Percentiles rank a stretch among this genome's conserved stretches.
Conservation (phyloP, 2,797 vertebrate genomes). For the Sciurus carolinensis region DNA sequence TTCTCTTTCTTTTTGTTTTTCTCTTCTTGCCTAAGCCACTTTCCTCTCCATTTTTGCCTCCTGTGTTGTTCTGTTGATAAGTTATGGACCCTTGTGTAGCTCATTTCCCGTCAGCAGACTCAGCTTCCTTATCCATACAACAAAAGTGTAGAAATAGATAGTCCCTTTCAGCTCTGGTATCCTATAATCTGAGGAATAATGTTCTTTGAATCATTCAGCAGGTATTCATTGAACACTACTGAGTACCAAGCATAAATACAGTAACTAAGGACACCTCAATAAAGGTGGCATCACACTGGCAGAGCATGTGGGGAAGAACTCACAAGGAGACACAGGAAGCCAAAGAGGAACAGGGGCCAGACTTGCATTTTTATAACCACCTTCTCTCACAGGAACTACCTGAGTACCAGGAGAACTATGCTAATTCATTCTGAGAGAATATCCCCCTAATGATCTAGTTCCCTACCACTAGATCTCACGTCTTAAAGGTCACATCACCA, state of each 20-base stretch:
- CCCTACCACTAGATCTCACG: no score
- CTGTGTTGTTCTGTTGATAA: neutral
- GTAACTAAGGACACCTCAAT: neutral
- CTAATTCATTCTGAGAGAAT: neutral
- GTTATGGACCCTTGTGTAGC: neutral
- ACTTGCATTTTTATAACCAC: neutral
- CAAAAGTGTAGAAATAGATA: neutral
- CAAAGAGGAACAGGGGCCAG: neutral
- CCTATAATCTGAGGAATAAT: neutral
- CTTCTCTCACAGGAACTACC: neutral
- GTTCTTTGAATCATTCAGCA: neutral
- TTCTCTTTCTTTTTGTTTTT: neutral
- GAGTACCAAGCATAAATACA: neutral
- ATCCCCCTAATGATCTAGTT: neutral
- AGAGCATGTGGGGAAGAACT: neutral
- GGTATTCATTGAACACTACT: neutral
- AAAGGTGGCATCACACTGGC: neutral
- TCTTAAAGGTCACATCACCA: neutral
- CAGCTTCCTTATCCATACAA: neutral
- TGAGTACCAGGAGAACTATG: neutral
- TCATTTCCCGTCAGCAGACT: neutral
- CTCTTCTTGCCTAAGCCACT: neutral
- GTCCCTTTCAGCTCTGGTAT: neutral
- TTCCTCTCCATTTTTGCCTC: neutral
- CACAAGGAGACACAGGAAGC: neutral